phyloP scores from a whole-genome alignment of 2,797 vertebrate genomes.

The Rhinichthys osculus region DNA sequence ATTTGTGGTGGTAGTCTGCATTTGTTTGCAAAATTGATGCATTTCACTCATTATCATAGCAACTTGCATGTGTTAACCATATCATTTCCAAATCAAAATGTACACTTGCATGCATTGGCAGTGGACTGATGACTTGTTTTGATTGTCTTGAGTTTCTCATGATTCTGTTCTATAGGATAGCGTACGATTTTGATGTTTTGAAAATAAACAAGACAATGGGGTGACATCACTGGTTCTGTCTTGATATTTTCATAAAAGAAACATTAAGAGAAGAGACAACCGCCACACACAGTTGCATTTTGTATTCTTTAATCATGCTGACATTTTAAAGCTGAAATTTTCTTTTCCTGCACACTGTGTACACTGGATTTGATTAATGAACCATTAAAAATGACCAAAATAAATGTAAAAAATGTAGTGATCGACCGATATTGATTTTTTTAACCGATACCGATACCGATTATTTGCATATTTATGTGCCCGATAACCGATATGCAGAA shows the following conservation, averaged over 20 bases:
- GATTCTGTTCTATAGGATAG: neutral
- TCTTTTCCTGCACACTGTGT: neutral
- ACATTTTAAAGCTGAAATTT: neutral
- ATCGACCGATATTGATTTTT: too few relatives aligned
- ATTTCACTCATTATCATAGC: neutral
- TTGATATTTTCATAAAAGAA: constrained; percentile 6
- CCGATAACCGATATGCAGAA: too few relatives aligned
- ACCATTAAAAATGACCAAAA: too few relatives aligned
- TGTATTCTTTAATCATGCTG: neutral
- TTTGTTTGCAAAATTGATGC: neutral
- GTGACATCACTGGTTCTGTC: neutral
- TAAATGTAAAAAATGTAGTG: neutral
- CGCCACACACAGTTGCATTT: too few relatives aligned
- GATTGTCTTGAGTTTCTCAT: constrained; percentile 6
- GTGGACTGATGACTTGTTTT: neutral
- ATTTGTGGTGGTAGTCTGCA: neutral
- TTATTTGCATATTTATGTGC: too few relatives aligned
- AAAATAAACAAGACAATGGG: neutral
- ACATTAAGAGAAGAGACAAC: neutral
- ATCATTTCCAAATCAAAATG: neutral
- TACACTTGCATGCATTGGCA: neutral
- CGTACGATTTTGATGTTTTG: neutral
- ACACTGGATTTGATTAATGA: neutral
- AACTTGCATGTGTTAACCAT: too few relatives aligned
- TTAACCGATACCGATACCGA: too few relatives aligned